These are phyloP conservation scores for Acanthurus leucopareius DNA, from an alignment of 2,797 vertebrate species.

Conservation along the genomic window DNA sequence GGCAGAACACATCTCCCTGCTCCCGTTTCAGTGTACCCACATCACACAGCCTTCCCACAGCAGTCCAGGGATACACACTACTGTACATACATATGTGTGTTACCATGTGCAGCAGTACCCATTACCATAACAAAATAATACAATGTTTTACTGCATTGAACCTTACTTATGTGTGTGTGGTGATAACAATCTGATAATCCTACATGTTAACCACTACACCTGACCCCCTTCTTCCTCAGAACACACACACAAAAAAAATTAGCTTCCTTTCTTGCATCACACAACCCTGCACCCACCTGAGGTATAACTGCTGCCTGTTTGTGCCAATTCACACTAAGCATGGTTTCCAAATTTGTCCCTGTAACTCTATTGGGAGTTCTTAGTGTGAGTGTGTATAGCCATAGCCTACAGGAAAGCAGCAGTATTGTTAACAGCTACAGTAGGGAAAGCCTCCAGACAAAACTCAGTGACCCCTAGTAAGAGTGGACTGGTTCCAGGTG, in stretches of 20 bases:
- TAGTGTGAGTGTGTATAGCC: slow-evolving; percentile 22
- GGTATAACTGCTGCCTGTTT: slow-evolving; percentile 66
- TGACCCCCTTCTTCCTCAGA: not conserved
- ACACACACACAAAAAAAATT: slow-evolving; percentile 9
- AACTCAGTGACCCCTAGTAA: slow-evolving; percentile 87
- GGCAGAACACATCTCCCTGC: slow-evolving; percentile 67
- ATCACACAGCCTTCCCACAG: slow-evolving; percentile 73
- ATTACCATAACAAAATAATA: slow-evolving; percentile 1
- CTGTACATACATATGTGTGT: slow-evolving; percentile 1
- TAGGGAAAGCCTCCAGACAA: slow-evolving; percentile 86
- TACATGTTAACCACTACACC: slow-evolving; percentile 12
- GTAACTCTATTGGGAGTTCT: slow-evolving; percentile 56
- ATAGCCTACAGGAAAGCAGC: slow-evolving; percentile 78
- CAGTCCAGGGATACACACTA: slow-evolving; percentile 42
- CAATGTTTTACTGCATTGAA: slow-evolving; percentile 5
- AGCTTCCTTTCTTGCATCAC: slow-evolving; percentile 34
- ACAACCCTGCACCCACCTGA: slow-evolving; percentile 46
- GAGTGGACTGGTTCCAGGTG: slow-evolving; percentile 87
- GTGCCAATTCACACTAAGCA: slow-evolving; percentile 50
- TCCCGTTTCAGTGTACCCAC: slow-evolving; percentile 68
- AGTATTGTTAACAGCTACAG: slow-evolving; percentile 83
- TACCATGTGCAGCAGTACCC: not conserved
- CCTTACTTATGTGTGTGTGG: not conserved
- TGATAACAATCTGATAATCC: slow-evolving; percentile 23
- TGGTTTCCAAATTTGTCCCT: slow-evolving; percentile 65